Evolutionary conservation across 2,888 invertebrate genomes (phyloP).

Genomic region (Leptopterna dolabrata): DNA sequence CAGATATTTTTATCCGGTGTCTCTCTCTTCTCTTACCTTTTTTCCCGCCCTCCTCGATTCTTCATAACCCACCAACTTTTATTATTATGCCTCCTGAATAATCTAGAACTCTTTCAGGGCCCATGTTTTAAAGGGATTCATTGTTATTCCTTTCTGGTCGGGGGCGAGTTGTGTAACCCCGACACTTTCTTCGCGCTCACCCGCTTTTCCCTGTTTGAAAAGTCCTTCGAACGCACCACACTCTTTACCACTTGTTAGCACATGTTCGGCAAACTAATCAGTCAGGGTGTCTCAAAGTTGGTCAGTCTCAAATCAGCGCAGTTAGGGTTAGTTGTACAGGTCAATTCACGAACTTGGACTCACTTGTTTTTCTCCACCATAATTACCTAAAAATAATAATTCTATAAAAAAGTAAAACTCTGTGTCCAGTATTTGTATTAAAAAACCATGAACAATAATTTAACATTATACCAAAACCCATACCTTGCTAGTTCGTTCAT

Average conservation of each 20-base stretch:
- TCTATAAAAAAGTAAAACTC: no score
- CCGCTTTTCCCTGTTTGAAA: conserved; percentile 19
- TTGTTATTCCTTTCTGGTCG: conserved; percentile 9
- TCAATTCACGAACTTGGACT: neutral
- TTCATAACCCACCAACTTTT: neutral
- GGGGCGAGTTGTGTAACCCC: conserved; percentile 11
- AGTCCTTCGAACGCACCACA: conserved; percentile 14
- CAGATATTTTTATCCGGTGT: no score
- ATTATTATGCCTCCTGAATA: neutral
- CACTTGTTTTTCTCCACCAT: no score
- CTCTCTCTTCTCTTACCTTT: neutral
- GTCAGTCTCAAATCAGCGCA: neutral
- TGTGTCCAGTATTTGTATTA: neutral
- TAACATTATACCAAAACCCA: neutral
- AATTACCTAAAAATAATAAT: no score
- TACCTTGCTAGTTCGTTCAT: neutral
- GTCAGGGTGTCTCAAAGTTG: neutral
- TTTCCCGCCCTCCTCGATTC: neutral
- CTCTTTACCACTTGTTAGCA: conserved; percentile 32
- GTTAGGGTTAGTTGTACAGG: neutral
- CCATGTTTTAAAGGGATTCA: neutral
- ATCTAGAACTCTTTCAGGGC: neutral
- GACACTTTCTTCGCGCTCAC: conserved; percentile 14
- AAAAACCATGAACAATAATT: neutral
- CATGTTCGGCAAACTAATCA: conserved; percentile 28